A percentile compares a stretch with the other conserved stretches of the same genome.
phyloP scores from a whole-genome alignment of 2,797 vertebrate species.

The Brotula barbata region DNA sequence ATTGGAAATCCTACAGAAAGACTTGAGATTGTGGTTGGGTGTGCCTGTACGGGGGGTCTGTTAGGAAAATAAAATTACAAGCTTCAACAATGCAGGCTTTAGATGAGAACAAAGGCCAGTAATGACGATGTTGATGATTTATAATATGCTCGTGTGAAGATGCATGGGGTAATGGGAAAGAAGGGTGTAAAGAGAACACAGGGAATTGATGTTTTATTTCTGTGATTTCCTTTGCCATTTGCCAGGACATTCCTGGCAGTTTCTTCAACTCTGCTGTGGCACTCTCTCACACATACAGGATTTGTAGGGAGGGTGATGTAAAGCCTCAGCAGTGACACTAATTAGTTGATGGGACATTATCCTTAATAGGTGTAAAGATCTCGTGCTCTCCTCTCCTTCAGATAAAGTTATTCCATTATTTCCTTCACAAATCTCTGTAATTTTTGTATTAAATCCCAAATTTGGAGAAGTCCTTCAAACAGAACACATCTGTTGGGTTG shows the following conservation, averaged over 20 bases:
- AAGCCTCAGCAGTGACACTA: background rate
- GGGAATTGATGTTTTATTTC: constrained; percentile 7
- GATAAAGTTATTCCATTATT: background rate
- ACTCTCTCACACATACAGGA: background rate
- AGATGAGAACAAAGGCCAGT: background rate
- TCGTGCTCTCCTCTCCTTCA: background rate
- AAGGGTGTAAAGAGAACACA: background rate
- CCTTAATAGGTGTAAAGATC: no score
- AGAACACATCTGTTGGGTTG: background rate
- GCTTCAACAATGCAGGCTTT: no score
- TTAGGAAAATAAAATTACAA: background rate
- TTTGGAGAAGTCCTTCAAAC: constrained; percentile 4
- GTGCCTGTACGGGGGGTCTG: background rate
- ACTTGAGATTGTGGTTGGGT: background rate
- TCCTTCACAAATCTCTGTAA: background rate
- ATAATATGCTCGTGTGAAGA: background rate
- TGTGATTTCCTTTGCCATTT: constrained; percentile 6
- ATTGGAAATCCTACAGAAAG: background rate
- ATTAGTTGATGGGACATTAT: background rate
- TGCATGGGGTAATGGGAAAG: background rate
- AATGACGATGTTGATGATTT: background rate
- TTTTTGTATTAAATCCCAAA: constrained; percentile 18
- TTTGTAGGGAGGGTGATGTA: background rate
- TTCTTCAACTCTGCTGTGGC: background rate
- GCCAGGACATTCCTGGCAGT: constrained; percentile 1